A percentile compares a stretch with the other conserved stretches of the same genome.
These are phyloP conservation scores for Gallinago nigripennis DNA, from an alignment of 2,797 vertebrate genomes.

Conservation along the genomic window DNA sequence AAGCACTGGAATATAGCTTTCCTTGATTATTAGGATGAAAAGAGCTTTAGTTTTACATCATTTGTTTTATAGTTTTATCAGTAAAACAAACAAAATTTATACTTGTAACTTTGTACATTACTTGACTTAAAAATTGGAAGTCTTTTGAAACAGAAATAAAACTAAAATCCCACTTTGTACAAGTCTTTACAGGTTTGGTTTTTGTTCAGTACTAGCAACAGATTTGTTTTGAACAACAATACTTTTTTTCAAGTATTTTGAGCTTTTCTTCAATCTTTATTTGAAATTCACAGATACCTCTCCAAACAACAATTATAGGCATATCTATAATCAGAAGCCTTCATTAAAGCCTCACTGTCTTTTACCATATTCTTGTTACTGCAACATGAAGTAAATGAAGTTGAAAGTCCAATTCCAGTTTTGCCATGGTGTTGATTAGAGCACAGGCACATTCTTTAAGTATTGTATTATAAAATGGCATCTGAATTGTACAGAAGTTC, in stretches of 20 bases:
- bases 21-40: background rate
- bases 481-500: background rate
- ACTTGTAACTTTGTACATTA: background rate
- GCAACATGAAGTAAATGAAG: background rate
- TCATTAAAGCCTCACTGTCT: background rate
- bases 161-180: background rate
- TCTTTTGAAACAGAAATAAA: background rate
- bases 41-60: background rate
- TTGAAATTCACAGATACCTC: background rate
- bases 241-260: background rate
- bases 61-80: too few relatives aligned
- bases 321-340: background rate
- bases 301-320: background rate
- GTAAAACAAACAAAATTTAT: background rate
- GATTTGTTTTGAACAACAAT: background rate
- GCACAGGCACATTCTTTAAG: background rate
- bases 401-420: background rate
- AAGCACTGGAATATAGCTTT: background rate
- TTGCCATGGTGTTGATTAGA: background rate
- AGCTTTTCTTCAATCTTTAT: background rate
- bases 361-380: background rate
- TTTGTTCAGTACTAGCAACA: background rate
- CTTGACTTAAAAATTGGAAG: background rate
- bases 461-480: background rate
- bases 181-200: background rate